phyloP scores from a whole-genome alignment of 1,140 invertebrate genomes.

The Atta cephalotes region DNA sequence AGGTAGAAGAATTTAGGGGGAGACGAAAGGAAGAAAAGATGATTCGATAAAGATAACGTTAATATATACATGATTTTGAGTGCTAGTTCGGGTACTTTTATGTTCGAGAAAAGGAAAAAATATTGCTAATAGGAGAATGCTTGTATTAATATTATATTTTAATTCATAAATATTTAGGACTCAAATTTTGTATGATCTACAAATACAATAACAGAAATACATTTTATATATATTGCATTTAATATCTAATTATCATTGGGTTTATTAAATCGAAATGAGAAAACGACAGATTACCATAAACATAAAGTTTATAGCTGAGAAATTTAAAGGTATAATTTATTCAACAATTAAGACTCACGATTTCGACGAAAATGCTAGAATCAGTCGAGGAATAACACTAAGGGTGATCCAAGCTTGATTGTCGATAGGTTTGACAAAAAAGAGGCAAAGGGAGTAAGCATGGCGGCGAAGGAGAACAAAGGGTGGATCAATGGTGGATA shows the following conservation, averaged over 20 bases:
- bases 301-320: background rate
- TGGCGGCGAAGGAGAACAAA: slow-evolving; percentile 30
- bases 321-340: background rate
- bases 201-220: no score
- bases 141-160: background rate
- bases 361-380: slow-evolving; percentile 3
- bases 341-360: background rate
- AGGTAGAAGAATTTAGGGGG: background rate
- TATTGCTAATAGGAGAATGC: background rate
- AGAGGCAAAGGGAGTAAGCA: slow-evolving; percentile 4
- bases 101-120: background rate
- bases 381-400: background rate
- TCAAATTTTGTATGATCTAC: no score
- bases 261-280: background rate
- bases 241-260: background rate
- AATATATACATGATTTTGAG: slow-evolving; percentile 24
- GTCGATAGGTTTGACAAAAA: background rate
- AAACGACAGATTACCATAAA: background rate
- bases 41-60: slow-evolving; percentile 39
- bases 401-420: slow-evolving; percentile 29
- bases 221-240: background rate
- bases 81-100: background rate
- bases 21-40: slow-evolving; percentile 24
- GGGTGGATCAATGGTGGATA: slow-evolving; percentile 39
- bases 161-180: background rate